A percentile compares a stretch with the other conserved stretches of the same genome.
Evolutionary conservation across 1,140 invertebrate species (phyloP).

Genomic region (Gyrodactylus bullatarudis): DNA sequence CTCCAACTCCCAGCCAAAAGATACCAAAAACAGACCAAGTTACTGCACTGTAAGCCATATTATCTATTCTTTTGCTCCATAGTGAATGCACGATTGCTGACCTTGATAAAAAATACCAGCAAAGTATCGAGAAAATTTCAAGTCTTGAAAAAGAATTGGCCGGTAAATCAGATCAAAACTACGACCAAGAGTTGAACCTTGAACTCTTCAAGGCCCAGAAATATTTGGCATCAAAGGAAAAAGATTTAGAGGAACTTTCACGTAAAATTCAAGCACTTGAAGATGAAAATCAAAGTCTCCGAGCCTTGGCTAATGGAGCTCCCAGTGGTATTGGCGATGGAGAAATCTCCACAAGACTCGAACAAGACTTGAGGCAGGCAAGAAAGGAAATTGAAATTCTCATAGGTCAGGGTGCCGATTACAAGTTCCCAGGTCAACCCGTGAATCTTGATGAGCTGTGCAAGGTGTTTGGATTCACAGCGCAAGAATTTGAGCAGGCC

Average conservation of each 20-base stretch:
- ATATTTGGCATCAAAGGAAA: background rate
- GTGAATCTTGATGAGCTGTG: background rate
- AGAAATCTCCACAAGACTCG: background rate
- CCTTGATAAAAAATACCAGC: background rate
- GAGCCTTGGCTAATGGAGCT: no score
- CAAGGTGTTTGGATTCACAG: background rate
- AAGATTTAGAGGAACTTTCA: no score
- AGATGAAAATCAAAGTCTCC: background rate
- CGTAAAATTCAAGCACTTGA: background rate
- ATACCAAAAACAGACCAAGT: background rate
- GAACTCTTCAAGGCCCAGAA: background rate
- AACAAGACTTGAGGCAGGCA: background rate
- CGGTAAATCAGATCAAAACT: no score
- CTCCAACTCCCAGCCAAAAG: background rate
- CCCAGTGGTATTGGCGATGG: background rate
- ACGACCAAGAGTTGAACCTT: no score
- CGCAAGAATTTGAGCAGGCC: background rate
- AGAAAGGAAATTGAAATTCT: background rate
- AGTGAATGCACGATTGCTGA: background rate
- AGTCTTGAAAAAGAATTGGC: no score
- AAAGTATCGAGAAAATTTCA: no score
- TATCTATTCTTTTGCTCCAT: background rate
- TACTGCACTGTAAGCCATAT: background rate
- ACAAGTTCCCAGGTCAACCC: background rate
- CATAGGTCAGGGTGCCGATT: no score